A percentile compares a stretch with the other conserved stretches of the same genome.
These are phyloP conservation scores for Diaprepes abbreviatus DNA, from an alignment of 2,888 invertebrate genomes.

Conservation along the genomic window DNA sequence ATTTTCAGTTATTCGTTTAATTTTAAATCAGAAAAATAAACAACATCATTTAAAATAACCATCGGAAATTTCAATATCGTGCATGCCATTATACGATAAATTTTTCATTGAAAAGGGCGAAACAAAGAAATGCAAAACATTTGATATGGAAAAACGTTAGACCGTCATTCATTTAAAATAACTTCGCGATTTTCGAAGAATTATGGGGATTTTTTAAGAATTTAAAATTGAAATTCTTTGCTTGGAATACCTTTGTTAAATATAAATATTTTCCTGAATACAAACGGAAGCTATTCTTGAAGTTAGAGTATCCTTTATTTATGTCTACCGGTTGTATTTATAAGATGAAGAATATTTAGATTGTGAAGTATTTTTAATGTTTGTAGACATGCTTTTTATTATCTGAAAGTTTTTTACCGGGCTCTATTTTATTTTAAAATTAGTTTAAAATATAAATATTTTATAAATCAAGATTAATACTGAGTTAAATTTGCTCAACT, in stretches of 20 bases:
- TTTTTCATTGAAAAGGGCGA: constrained; percentile 4
- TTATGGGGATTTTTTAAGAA: constrained; percentile 34
- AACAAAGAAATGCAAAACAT: constrained; percentile 43
- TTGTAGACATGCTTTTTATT: too few relatives aligned
- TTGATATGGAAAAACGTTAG: constrained; percentile 30
- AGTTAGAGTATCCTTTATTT: too few relatives aligned
- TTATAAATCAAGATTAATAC: too few relatives aligned
- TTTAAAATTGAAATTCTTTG: constrained; percentile 42
- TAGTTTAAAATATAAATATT: too few relatives aligned
- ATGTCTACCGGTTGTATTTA: too few relatives aligned
- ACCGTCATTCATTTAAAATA: constrained; percentile 33
- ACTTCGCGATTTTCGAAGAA: constrained; percentile 36
- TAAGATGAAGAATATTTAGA: too few relatives aligned
- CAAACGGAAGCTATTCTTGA: too few relatives aligned
- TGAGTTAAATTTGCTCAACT: too few relatives aligned
- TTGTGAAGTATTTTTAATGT: too few relatives aligned
- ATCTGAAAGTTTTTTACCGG: too few relatives aligned
- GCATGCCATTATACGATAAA: constrained; percentile 20
- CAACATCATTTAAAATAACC: background rate
- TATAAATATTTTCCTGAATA: constrained; percentile 8
- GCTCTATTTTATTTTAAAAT: too few relatives aligned
- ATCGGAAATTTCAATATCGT: background rate
- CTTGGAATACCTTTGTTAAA: constrained; percentile 25
- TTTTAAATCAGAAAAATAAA: background rate
- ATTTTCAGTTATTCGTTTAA: background rate